A percentile compares a stretch with the other conserved stretches of the same genome.
These are phyloP conservation scores for Charina bottae DNA, from an alignment of 2,113 vertebrate genomes.

Conservation along the genomic window DNA sequence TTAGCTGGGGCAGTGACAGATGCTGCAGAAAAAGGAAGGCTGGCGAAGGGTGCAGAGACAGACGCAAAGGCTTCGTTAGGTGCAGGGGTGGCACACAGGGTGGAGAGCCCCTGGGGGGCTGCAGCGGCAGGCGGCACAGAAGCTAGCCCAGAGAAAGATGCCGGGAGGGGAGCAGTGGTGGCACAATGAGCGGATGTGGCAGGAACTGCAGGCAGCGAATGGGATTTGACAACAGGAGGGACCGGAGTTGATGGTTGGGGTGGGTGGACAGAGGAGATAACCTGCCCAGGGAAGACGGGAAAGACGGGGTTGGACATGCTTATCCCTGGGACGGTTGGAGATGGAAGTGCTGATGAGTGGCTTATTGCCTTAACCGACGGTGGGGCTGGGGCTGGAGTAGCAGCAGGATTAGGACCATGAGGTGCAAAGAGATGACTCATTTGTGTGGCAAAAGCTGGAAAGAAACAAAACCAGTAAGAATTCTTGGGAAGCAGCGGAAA, in stretches of 20 bases:
- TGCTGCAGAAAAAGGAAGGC: conserved; percentile 76
- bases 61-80: conserved; percentile 77
- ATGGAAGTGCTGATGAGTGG: conserved; percentile 74
- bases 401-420: conserved; percentile 82
- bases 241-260: conserved; percentile 71
- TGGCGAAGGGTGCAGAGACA: conserved; percentile 75
- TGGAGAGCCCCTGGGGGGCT: conserved; percentile 73
- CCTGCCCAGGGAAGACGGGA: conserved; percentile 75
- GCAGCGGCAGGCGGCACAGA: conserved; percentile 68
- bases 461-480: conserved; percentile 70
- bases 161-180: conserved; percentile 80
- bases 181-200: conserved; percentile 69
- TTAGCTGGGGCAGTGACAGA: conserved; percentile 72
- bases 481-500: conserved; percentile 62
- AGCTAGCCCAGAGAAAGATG: conserved; percentile 87
- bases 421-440: conserved; percentile 87
- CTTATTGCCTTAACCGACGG: conserved; percentile 78
- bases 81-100: conserved; percentile 76
- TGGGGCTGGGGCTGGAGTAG: conserved; percentile 80
- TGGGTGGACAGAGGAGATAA: conserved; percentile 65
- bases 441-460: conserved; percentile 87
- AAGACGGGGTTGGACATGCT: conserved; percentile 70
- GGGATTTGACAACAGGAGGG: conserved; percentile 77
- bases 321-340: conserved; percentile 70
- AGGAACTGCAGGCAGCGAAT: conserved; percentile 64